Conservation (phyloP, 2,797 vertebrate species). For the Serranus cabrilla region DNA sequence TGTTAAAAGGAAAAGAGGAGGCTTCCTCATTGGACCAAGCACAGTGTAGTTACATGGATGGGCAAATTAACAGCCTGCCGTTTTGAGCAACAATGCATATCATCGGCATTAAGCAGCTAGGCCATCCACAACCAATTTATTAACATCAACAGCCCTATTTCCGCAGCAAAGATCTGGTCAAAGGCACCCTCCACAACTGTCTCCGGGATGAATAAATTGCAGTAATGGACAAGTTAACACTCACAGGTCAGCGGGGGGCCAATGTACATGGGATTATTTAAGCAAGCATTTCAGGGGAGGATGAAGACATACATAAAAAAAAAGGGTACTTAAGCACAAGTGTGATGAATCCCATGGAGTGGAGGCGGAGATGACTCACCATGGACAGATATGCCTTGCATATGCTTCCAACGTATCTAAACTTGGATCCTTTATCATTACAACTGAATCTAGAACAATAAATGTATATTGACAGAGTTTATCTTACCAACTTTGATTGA, state of each 20-base stretch:
- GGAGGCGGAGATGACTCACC: conserved; percentile 21
- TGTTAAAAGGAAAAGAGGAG: background rate
- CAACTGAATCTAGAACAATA: no score
- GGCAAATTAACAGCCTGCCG: background rate
- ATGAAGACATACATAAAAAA: conserved; percentile 2
- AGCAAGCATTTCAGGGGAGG: conserved; percentile 16
- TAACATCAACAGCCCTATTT: conserved; percentile 23
- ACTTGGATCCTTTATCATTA: no score
- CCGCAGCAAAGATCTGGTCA: conserved; percentile 37
- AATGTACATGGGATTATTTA: conserved; percentile 19
- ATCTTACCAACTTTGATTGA: no score
- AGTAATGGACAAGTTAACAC: conserved; percentile 54
- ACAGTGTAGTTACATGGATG: background rate
- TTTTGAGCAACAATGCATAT: conserved; percentile 18
- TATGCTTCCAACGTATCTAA: background rate
- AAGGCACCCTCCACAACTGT: conserved; percentile 30
- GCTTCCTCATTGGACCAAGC: background rate
- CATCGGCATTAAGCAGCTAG: background rate
- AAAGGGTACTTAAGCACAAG: background rate
- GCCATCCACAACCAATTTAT: conserved; percentile 26
- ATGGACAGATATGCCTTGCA: background rate
- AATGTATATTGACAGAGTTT: no score
- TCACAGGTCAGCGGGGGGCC: conserved; percentile 23
- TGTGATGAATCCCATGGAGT: background rate
- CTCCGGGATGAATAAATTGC: conserved; percentile 49